Percentiles rank a stretch among this genome's conserved stretches.
Evolutionary conservation across 2,113 vertebrate species (phyloP).

Genomic region (Nyctereutes procyonoides): DNA sequence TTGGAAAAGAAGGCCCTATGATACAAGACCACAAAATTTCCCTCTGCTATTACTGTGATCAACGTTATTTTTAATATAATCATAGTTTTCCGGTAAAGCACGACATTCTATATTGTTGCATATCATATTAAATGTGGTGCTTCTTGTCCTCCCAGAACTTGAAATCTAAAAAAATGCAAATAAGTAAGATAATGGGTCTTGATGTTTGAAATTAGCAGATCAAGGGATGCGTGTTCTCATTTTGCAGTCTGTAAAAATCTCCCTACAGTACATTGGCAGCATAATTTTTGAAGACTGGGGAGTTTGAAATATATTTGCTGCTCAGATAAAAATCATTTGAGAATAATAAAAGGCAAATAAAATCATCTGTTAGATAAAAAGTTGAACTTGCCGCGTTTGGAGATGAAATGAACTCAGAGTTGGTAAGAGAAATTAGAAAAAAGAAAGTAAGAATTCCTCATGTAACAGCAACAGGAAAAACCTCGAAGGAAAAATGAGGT

Average conservation of each 20-base stretch:
- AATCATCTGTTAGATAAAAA: not conserved
- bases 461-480: not conserved
- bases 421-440: slow-evolving; percentile 22
- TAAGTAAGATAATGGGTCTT: not conserved
- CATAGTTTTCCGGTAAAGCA: slow-evolving; percentile 25
- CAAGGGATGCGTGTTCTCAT: not conserved
- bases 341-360: not conserved
- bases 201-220: slow-evolving; percentile 25
- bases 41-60: not conserved
- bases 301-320: not conserved
- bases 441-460: not conserved
- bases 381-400: not conserved
- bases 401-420: not conserved
- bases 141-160: not conserved
- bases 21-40: not conserved
- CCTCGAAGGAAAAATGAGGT: not conserved
- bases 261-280: not conserved
- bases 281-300: not conserved
- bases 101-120: not conserved
- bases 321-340: slow-evolving; percentile 17
- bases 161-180: not conserved
- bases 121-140: not conserved
- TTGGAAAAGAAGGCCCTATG: not conserved
- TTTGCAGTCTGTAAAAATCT: slow-evolving; percentile 8
- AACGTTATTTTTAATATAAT: slow-evolving; percentile 23